Evolutionary conservation across 2,888 invertebrate genomes (phyloP), one percentile per base, ranked within the genome.

Genomic region (Melinaea marsaeus): DNA sequence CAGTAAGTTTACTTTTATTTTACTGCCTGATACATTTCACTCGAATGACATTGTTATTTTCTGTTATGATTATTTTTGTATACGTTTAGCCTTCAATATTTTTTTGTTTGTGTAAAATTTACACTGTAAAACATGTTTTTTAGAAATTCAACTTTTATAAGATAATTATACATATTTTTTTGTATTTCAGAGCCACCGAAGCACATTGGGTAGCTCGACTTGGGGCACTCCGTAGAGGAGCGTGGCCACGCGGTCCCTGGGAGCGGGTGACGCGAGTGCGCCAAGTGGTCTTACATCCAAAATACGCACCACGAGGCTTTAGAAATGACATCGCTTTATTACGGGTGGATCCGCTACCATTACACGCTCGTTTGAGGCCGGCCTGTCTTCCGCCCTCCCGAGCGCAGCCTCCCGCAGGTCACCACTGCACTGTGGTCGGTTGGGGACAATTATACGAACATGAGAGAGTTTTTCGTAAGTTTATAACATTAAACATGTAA

Each of bases 401-500:
- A n/a, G 83, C 90, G 13, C 88, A 90, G 55, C 92, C 94, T 0
- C 91, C 91, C 35, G 93, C 94, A 69, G 94, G 94, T 0, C 91
- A 92, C 1, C 91, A 93, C 70, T 96, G 96, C 80, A 95, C 95
- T 0, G 95, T 95, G 22, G 93, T 95, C 13, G 95, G 96, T 4
- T 95, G 95, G 95, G 96, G 96, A 37, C 95, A 95, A 77, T 90
- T 95, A 0, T 95, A 94, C 74, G 95, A 96, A 85, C 93, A 94
- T 66, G 95, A 95, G 61, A 89, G 95, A 66, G 94, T 95, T 63
- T 95, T 95, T 80, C 96, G 95, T 96, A 87, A 94, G 95, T 83
- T 60, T 37, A 33, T 11, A 42, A 42, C 7, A 9, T 42, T 9
- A 42, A 7, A 42, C 3, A 9, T 42, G 3, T 9, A 42, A 42